Evolutionary conservation across 2,113 vertebrate genomes (phyloP), one percentile per base, ranked within the genome.

Genomic region (Gnathonemus echidnorhynchus): DNA sequence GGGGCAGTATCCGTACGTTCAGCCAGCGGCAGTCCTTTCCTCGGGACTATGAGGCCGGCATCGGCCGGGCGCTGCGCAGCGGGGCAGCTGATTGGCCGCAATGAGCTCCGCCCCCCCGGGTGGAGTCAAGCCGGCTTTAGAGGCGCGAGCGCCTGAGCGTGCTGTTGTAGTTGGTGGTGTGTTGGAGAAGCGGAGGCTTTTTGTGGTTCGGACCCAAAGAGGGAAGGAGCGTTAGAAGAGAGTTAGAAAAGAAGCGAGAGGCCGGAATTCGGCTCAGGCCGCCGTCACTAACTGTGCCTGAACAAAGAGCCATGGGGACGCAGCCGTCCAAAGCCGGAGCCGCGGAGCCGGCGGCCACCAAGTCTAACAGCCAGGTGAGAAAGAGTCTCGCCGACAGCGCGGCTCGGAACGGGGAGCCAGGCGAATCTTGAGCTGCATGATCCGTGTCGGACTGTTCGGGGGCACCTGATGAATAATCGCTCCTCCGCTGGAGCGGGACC

Each of bases 351-450:
- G 94, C 95, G 15, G 94, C 95, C 48, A 94, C 96, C 87, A 98
- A 98, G 94, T 95, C 97, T 93, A 98, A 97, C 93, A 97, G 97
- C 95, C 97, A 98, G 97, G 97, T 98, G 95, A 95, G 94, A 7
- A 24, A n/a, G 21, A 6, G 45, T n/a, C n/a, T 2, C 49, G 24
- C 19, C 53, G 5, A 24, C 53, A 56, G 53, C 53, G 19, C 53
- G 19, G 53, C 19, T 24, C 53, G 53, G 53, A 24, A 15, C 11
- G 49, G 11, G 49, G 49, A 50, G 49, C 11, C 49, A 50, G 13
- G 49, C 49, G 49, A 3, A 50, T 5, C 19, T 5, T 5, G 53
- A 58, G 53, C 53, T 19, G 15, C 50, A 52, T 52, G 3, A 52
- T 4, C 50, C 50, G 15, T 52, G 50, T 17, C 3, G 50, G 39